A percentile compares a stretch with the other conserved stretches of the same genome.
phyloP scores from a whole-genome alignment of 2,888 invertebrate species.

The Hartigia nigra region DNA sequence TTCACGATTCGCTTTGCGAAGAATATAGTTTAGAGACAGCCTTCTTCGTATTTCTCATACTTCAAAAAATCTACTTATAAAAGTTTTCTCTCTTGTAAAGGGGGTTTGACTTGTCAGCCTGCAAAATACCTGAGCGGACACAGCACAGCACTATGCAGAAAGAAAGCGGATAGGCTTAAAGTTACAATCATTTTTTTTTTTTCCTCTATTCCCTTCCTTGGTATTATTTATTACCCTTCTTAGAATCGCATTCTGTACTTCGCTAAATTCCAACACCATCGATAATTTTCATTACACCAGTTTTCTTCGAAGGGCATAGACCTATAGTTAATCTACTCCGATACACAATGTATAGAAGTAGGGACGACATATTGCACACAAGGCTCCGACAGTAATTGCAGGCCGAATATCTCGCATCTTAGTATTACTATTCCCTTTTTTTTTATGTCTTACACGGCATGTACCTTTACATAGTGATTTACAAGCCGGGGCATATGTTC shows the following conservation, averaged over 20 bases:
- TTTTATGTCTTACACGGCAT: slow-evolving; percentile 3
- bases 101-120: slow-evolving; percentile 35
- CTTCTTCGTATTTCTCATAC: slow-evolving; percentile 14
- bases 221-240: background rate
- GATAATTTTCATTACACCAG: slow-evolving; percentile 8
- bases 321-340: background rate
- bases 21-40: slow-evolving; percentile 21
- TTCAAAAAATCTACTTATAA: slow-evolving; percentile 25
- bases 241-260: background rate
- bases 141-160: slow-evolving; percentile 26
- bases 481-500: slow-evolving; percentile 5
- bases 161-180: background rate
- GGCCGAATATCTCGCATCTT: slow-evolving; percentile 5
- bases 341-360: slow-evolving; percentile 1
- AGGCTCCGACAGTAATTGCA: slow-evolving; percentile 44
- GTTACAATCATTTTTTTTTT: background rate
- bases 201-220: background rate
- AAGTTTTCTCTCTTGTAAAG: slow-evolving; percentile 1
- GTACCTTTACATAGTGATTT: slow-evolving; percentile 2
- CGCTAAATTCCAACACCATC: slow-evolving; percentile 4
- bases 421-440: slow-evolving; percentile 18
- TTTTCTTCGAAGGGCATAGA: slow-evolving; percentile 32
- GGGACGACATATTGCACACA: slow-evolving; percentile 55
- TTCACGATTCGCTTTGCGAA: slow-evolving; percentile 8
- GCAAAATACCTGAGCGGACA: slow-evolving; percentile 33